A percentile compares a stretch with the other conserved stretches of the same genome.
These are phyloP conservation scores for Morinoia aosen DNA, from an alignment of 2,888 invertebrate genomes.

Conservation along the genomic window DNA sequence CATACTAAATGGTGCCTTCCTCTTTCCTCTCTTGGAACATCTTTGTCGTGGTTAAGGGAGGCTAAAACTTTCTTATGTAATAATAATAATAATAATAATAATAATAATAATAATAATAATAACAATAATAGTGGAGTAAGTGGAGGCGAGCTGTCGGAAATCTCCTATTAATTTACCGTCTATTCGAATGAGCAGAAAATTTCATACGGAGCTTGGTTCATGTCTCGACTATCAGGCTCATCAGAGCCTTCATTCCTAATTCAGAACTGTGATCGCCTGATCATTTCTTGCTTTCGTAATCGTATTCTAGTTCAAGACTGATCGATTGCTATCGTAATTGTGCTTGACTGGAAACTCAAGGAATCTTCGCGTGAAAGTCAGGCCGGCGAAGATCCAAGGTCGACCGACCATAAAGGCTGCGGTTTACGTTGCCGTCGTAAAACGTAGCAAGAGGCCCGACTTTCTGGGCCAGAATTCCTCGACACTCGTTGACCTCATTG, in stretches of 20 bases:
- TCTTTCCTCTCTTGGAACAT: too few species aligned
- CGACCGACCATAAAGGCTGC: slow-evolving; percentile 15
- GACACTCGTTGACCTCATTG: slow-evolving; percentile 39
- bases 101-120: too few species aligned
- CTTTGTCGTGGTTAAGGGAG: too few species aligned
- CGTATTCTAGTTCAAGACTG: neutral
- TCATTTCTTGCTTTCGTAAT: neutral
- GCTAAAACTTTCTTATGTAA: too few species aligned
- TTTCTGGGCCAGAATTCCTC: slow-evolving; percentile 5
- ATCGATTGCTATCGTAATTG: neutral
- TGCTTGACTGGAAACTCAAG: neutral
- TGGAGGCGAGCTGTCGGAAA: too few species aligned
- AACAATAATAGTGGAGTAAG: too few species aligned
- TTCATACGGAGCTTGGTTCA: too few species aligned
- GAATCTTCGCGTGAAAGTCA: neutral
- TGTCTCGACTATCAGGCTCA: neutral
- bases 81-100: too few species aligned
- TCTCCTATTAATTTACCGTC: too few species aligned
- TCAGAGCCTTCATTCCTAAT: neutral
- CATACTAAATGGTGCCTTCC: too few species aligned
- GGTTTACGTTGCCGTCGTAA: slow-evolving; percentile 18
- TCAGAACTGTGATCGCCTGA: neutral
- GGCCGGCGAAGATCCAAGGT: neutral
- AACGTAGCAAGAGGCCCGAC: neutral
- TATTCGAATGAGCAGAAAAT: too few species aligned